These are phyloP conservation scores for Neogobius melanostomus DNA, from an alignment of 2,113 vertebrate genomes.

Conservation along the genomic window DNA sequence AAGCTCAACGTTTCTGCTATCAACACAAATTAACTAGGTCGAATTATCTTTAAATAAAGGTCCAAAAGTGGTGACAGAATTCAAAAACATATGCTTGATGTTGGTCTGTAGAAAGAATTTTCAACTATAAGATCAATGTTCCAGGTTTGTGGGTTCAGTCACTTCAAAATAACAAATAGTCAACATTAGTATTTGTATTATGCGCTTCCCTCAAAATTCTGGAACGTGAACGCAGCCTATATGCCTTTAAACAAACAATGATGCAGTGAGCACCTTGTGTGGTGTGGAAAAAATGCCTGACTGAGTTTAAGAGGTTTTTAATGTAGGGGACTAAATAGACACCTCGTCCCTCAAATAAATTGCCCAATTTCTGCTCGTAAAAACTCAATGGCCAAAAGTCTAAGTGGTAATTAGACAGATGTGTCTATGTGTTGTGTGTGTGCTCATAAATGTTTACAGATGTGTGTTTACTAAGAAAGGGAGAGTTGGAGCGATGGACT, in stretches of 20 bases:
- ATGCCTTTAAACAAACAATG: conserved; percentile 2
- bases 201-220: too few relatives aligned
- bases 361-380: conserved; percentile 30
- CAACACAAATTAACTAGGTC: too few relatives aligned
- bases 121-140: too few relatives aligned
- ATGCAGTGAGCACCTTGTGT: neutral
- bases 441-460: conserved; percentile 67
- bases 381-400: conserved; percentile 31
- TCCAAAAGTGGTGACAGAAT: too few relatives aligned
- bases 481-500: conserved; percentile 66
- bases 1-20: too few relatives aligned
- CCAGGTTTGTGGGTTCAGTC: too few relatives aligned
- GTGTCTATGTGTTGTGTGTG: conserved; percentile 20
- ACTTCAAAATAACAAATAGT: too few relatives aligned
- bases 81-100: too few relatives aligned
- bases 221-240: too few relatives aligned
- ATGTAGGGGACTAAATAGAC: conserved; percentile 15
- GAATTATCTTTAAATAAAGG: too few relatives aligned
- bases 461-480: conserved; percentile 69
- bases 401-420: conserved; percentile 55
- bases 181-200: too few relatives aligned
- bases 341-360: conserved; percentile 24
- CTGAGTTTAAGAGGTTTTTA: conserved; percentile 5
- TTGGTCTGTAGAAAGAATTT: too few relatives aligned
- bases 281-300: neutral